A percentile compares a stretch with the other conserved stretches of the same genome.
These are phyloP conservation scores for Bombus haemorrhoidalis DNA, from an alignment of 1,140 invertebrate species.

Conservation along the genomic window DNA sequence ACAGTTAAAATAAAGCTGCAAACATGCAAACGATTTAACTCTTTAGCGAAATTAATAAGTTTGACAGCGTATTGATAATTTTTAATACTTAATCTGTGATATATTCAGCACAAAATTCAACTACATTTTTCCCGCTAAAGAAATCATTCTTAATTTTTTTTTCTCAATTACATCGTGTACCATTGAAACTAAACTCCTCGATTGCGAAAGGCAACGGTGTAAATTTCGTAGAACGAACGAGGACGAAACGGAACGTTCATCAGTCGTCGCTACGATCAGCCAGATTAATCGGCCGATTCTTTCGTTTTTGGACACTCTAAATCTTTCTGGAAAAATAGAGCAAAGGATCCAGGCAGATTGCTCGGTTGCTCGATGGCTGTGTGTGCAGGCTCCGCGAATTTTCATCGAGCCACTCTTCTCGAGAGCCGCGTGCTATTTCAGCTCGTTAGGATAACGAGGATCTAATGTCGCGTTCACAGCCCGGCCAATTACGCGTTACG, in stretches of 20 bases:
- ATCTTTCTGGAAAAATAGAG: conserved; percentile 56
- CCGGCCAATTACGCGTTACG: conserved; percentile 78
- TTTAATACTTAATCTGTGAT: too few relatives aligned
- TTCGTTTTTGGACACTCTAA: conserved; percentile 23
- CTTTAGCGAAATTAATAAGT: too few relatives aligned
- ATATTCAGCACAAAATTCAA: too few relatives aligned
- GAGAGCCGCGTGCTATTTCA: conserved; percentile 72
- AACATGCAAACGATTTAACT: too few relatives aligned
- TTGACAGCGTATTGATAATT: too few relatives aligned
- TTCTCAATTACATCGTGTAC: background rate
- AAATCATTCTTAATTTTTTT: background rate
- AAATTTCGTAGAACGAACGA: conserved; percentile 6
- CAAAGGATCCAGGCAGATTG: conserved; percentile 27
- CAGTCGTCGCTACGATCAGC: conserved; percentile 1
- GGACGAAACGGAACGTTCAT: conserved; percentile 26
- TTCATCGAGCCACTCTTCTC: conserved; percentile 55
- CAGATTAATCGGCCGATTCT: conserved; percentile 23
- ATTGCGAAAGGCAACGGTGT: background rate
- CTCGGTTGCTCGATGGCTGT: conserved; percentile 6
- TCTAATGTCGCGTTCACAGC: conserved; percentile 80
- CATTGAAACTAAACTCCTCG: background rate
- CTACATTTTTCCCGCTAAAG: too few relatives aligned
- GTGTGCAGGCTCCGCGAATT: conserved; percentile 41
- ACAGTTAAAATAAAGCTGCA: too few relatives aligned
- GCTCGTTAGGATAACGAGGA: conserved; percentile 82